A percentile compares a stretch with the other conserved stretches of the same genome.
Evolutionary conservation across 2,113 vertebrate genomes (phyloP).

Genomic region (Thermophis baileyi): DNA sequence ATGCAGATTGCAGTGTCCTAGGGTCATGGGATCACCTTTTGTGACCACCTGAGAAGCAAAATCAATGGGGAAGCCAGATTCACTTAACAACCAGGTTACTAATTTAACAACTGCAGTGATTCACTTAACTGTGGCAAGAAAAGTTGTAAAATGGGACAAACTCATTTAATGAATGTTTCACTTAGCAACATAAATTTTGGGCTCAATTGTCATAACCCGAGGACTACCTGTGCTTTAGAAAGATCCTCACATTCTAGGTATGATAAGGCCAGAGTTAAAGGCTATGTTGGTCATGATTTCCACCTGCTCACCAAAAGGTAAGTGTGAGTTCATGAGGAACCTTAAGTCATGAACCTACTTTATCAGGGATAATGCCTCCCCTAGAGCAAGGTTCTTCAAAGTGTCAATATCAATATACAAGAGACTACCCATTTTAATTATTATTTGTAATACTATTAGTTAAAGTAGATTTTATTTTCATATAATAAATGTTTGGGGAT

Average conservation of each 20-base stretch:
- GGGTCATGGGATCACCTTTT: no score
- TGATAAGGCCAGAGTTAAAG: background rate
- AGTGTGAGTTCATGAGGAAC: background rate
- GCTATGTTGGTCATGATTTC: background rate
- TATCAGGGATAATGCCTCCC: background rate
- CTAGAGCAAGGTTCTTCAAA: background rate
- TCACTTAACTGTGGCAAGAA: no score
- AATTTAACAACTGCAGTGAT: no score
- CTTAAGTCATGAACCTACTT: background rate
- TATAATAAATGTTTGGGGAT: background rate
- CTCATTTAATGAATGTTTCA: no score
- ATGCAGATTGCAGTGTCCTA: no score
- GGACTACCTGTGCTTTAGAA: background rate
- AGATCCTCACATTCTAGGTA: background rate
- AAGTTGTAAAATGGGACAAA: no score
- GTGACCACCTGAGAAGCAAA: no score
- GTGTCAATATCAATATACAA: background rate
- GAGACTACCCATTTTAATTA: background rate
- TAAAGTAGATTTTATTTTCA: background rate
- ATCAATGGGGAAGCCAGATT: no score
- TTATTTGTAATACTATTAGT: background rate
- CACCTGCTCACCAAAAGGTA: background rate
- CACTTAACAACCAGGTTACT: no score
- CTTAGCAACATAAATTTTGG: no score
- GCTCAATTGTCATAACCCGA: no score